Evolutionary conservation across 2,888 invertebrate genomes (phyloP).

Genomic region (Mesoligia furuncula): DNA sequence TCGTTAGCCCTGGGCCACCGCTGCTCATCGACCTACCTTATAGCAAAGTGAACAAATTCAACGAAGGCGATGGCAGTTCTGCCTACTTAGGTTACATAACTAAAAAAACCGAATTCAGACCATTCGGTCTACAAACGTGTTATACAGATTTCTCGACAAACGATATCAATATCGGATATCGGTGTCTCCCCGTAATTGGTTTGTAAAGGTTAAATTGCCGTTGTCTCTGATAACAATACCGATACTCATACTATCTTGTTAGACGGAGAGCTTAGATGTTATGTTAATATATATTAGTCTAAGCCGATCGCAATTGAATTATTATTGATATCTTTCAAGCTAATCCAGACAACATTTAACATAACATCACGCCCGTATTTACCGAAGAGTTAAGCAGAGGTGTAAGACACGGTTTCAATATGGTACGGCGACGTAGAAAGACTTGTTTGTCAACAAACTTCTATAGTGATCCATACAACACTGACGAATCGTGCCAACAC

Average conservation of each 20-base stretch:
- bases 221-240: constrained; percentile 6
- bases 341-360: not conserved
- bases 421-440: too few species aligned
- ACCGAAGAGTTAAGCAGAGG: not conserved
- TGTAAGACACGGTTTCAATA: not conserved
- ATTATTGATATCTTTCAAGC: not conserved
- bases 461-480: too few species aligned
- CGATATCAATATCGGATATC: not conserved
- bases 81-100: not conserved
- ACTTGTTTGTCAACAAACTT: too few species aligned
- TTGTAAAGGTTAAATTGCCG: not conserved
- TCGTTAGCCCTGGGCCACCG: too few species aligned
- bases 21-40: too few species aligned
- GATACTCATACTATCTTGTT: not conserved
- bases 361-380: not conserved
- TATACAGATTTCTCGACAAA: not conserved
- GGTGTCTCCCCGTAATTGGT: not conserved
- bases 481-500: too few species aligned
- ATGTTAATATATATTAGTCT: not conserved
- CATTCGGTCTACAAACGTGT: not conserved
- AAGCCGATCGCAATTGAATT: not conserved
- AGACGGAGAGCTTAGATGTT: not conserved
- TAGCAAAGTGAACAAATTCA: not conserved
- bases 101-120: not conserved
- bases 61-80: not conserved